phyloP scores from a whole-genome alignment of 2,797 vertebrate genomes.

The Halcyon smyrnensis region DNA sequence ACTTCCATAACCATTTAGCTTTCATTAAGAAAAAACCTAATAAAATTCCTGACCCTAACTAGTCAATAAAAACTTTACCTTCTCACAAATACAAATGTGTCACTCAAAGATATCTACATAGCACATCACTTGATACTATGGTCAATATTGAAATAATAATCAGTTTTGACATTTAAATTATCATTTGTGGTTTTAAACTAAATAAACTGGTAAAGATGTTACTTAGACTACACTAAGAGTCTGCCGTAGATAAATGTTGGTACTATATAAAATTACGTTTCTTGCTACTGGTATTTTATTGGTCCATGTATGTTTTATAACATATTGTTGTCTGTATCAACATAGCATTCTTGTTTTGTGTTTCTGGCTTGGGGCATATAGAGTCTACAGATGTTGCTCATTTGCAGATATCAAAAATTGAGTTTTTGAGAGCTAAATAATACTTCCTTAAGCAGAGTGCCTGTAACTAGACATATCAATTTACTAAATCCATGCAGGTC shows the following conservation, averaged over 20 bases:
- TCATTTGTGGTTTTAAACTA: neutral
- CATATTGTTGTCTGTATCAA: neutral
- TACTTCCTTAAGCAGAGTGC: neutral
- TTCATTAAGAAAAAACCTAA: neutral
- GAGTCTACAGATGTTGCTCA: neutral
- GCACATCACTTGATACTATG: neutral
- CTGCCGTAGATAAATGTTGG: neutral
- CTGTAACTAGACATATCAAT: neutral
- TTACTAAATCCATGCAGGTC: too few species aligned
- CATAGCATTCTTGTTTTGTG: rapidly evolving
- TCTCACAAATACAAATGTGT: neutral
- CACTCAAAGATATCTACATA: neutral
- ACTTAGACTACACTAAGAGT: neutral
- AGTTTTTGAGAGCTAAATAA: neutral
- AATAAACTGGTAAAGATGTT: neutral
- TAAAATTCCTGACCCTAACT: neutral
- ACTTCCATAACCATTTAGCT: neutral
- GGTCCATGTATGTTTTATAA: neutral
- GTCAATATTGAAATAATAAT: neutral
- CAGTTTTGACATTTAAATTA: neutral
- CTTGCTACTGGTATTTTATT: neutral
- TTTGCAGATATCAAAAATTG: neutral
- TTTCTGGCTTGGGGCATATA: neutral
- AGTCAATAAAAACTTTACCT: neutral
- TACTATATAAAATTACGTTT: neutral